Evolutionary conservation across 2,888 invertebrate species (phyloP), one percentile per base, ranked within the genome.

Genomic region (Ethmia dodecea): DNA sequence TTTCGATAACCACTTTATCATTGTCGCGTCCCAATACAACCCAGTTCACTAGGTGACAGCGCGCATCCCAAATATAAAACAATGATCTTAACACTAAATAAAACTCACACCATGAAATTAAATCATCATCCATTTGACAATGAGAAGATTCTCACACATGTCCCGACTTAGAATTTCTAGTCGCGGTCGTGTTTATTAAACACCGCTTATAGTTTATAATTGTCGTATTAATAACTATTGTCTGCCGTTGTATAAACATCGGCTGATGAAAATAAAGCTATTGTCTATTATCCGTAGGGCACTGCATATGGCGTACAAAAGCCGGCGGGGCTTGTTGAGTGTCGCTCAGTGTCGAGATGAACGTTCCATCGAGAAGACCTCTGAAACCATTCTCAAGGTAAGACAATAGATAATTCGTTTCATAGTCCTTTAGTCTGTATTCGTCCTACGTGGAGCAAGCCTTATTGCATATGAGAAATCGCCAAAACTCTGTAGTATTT

Each of bases 251-350:
- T 56, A 65, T 79, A 79, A 81, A 81, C 76, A 69, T 52, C 37
- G 37, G 45, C 49, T 48, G 58, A 58, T 65, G 60, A 58, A 54
- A 57, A 59, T 71, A 65, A 57, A 57, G 52, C 63, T 67, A 77
- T 77, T 74, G 76, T 77, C 47, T 64, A 52, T 63, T 56, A 54
- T 64, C 49, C 43, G 48, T 55, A 86, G 86, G 61, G 84, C 86
- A 36, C 58, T 86, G 58, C 80, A 77, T 42, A 74, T 76, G 75
- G 83, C 86, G 35, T 86, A 86, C 81, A 86, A 86, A 84, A 86
- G 84, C 74, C 60, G 84, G 2, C 80, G 86, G 43, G 78, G 79
- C 0, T 52, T 84, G 36, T 59, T 76, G 31, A 77, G 75, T 47
- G 66, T 84, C 37, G 68, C 70, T 36, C 84, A 84, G 66, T 81